Percentiles rank a stretch among this genome's conserved stretches.
These are phyloP conservation scores for Drosophila antonietae DNA, from an alignment of 2,888 invertebrate genomes.

Conservation along the genomic window DNA sequence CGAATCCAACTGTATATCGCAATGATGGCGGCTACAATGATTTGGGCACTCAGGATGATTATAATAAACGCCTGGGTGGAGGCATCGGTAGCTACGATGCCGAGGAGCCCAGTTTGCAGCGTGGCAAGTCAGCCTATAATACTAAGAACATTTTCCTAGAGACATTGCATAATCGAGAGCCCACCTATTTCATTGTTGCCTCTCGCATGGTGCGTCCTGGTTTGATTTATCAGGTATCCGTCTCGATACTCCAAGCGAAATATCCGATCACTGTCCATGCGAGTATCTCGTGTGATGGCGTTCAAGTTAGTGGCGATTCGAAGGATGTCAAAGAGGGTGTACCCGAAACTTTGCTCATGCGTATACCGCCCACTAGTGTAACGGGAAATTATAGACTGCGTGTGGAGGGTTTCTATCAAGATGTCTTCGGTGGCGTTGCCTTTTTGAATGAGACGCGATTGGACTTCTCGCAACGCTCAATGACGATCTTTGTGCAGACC, in stretches of 20 bases:
- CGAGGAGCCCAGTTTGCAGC: constrained; percentile 67
- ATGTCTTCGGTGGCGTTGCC: constrained; percentile 92
- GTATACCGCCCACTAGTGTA: constrained; percentile 94
- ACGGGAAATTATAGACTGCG: constrained; percentile 93
- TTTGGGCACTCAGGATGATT: constrained; percentile 66
- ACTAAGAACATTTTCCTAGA: constrained; percentile 78
- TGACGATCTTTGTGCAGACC: constrained; percentile 97
- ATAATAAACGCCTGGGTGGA: constrained; percentile 52
- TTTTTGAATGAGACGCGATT: constrained; percentile 95
- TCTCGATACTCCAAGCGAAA: constrained; percentile 91
- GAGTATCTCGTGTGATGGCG: constrained; percentile 95
- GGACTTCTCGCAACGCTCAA: constrained; percentile 93
- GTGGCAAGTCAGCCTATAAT: constrained; percentile 80
- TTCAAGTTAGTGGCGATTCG: constrained; percentile 93
- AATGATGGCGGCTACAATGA: constrained; percentile 62
- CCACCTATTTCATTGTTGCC: constrained; percentile 95
- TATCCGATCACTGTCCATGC: constrained; percentile 93
- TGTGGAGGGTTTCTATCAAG: constrained; percentile 90
- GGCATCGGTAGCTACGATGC: constrained; percentile 41
- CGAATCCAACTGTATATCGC: constrained; percentile 15
- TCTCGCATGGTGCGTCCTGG: constrained; percentile 96
- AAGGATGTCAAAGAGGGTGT: constrained; percentile 94
- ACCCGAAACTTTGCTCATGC: constrained; percentile 95
- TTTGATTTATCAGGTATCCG: constrained; percentile 94
- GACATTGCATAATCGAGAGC: constrained; percentile 79